Evolutionary conservation across 2,113 vertebrate species (phyloP).

Genomic region (Sebastes fasciatus): DNA sequence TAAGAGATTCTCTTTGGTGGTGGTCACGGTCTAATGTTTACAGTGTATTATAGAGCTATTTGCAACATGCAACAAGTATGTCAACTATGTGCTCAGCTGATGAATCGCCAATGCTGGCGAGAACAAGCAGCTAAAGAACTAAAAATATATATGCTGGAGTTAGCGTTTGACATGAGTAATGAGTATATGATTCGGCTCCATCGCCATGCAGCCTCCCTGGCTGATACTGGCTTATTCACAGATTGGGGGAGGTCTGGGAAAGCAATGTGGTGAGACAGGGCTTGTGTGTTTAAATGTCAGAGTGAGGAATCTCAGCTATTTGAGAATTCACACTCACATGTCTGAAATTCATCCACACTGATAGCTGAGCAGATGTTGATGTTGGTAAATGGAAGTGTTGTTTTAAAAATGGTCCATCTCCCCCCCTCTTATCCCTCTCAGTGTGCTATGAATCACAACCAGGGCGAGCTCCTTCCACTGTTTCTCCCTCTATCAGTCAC

Average conservation of each 20-base stretch:
- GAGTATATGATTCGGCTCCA: neutral
- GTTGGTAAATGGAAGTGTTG: constrained; percentile 46
- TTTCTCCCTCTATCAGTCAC: constrained; percentile 46
- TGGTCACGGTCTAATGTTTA: too few species aligned
- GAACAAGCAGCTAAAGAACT: neutral
- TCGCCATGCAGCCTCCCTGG: neutral
- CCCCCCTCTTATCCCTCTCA: constrained; percentile 19
- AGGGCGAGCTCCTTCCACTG: constrained; percentile 19
- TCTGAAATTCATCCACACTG: constrained; percentile 21
- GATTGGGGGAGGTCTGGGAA: neutral
- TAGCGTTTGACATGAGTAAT: neutral
- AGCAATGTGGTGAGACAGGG: neutral
- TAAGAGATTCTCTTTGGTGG: too few species aligned
- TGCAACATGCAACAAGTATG: neutral
- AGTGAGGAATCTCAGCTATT: constrained; percentile 48
- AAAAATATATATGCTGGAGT: neutral
- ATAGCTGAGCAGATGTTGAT: constrained; percentile 38
- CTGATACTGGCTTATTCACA: neutral
- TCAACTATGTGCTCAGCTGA: neutral
- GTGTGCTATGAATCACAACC: constrained; percentile 43
- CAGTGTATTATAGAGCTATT: neutral
- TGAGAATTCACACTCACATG: constrained; percentile 28
- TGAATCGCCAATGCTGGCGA: neutral
- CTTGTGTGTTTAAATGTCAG: constrained; percentile 7
- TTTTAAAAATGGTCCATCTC: constrained; percentile 30